Evolutionary conservation across 1,140 invertebrate genomes (phyloP), one percentile per base, ranked within the genome.

Genomic region (Doryteuthis pealeii): DNA sequence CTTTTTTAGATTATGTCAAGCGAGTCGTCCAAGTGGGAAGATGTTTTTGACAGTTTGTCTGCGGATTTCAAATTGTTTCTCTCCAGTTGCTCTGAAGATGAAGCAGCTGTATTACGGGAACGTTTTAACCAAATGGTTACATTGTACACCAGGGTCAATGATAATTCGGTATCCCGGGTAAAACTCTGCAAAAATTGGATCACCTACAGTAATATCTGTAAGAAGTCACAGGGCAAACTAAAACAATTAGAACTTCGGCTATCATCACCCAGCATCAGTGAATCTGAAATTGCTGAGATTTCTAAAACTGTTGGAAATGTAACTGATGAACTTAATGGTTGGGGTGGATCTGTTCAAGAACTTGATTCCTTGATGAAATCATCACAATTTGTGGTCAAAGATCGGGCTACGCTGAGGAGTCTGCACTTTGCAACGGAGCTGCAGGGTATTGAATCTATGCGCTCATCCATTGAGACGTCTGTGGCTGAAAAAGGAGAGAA

Each of bases 181-280:
- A 92, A 93, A 76, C 89, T 97, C 73, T 87, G 96, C 31, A 92
- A 96, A 84, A 94, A 94, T 77, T 96, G 95, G 94, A 91, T 90
- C 1, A 93, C 95, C 78, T 83, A 94, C 22, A 92, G 92, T 58
- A 79, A 74, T 74, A 95, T 94, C 93, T 91, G 93, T 77, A 91
- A 92, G 76, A 94, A 95, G 76, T 91, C 92, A n/a, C 91, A 91
- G 74, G 93, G 93, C 79, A 93, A 94, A 81, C 83, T 97, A 70
- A 91, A 91, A 74, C 93, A 96, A 78, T 90, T 93, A 54, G 92
- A 94, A 81, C 93, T 94, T 80, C 92, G 94, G 86, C 86, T 94
- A 15, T 92, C 94, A 70, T 91, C 93, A 15, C 82, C 83, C 90
- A 76, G 94, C 93, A 87, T 91, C 90, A 66, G 90, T 66, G 81